phyloP scores from a whole-genome alignment of 1,140 invertebrate species.

The Pectinophora gossypiella region DNA sequence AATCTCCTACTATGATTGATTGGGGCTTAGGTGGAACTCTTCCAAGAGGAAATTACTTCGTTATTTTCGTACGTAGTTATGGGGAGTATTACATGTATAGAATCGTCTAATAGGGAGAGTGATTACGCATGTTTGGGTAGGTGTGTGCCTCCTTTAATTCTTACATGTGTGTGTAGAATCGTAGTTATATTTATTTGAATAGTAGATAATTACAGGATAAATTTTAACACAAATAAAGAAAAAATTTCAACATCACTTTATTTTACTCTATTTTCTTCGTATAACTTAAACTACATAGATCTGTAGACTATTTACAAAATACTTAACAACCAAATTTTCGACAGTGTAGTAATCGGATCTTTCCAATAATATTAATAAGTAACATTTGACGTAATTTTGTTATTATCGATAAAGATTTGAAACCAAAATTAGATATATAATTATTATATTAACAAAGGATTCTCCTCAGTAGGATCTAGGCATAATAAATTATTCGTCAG shows the following conservation, averaged over 20 bases:
- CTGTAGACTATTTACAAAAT: conserved; percentile 3
- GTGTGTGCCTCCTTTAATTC: no score
- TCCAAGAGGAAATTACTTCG: conserved; percentile 35
- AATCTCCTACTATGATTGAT: conserved; percentile 40
- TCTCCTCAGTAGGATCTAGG: background rate
- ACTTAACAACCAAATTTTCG: background rate
- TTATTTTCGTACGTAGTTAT: conserved; percentile 25
- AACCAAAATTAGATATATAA: no score
- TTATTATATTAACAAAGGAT: no score
- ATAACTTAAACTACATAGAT: background rate
- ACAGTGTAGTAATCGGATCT: background rate
- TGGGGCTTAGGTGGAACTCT: conserved; percentile 37
- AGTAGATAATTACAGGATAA: no score
- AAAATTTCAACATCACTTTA: conserved; percentile 4
- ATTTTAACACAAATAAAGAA: background rate
- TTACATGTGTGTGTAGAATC: no score
- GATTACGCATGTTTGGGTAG: no score
- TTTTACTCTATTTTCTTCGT: background rate
- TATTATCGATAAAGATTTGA: no score
- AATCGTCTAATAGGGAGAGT: no score
- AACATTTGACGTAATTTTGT: background rate
- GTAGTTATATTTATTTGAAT: no score
- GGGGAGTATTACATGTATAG: background rate
- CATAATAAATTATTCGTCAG: conserved; percentile 33
- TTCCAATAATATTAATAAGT: background rate